Percentiles rank a stretch among this genome's conserved stretches.
These are phyloP conservation scores for Cephus sareptanus DNA, from an alignment of 2,888 invertebrate genomes.

Conservation along the genomic window DNA sequence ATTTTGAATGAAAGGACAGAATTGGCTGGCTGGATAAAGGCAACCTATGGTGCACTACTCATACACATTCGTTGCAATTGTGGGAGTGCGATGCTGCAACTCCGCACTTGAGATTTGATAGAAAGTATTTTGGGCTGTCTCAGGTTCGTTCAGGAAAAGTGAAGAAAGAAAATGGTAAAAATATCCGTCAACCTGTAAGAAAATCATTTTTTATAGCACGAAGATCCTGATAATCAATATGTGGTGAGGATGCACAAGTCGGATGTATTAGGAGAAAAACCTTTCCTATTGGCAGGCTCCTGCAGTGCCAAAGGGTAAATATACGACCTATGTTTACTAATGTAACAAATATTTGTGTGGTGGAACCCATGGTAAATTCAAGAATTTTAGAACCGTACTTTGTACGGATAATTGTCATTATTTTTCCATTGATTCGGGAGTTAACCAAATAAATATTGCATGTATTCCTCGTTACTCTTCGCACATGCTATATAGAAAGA, in stretches of 20 bases:
- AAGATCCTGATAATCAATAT: conserved; percentile 73
- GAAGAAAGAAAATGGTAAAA: too few relatives aligned
- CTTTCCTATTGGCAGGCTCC: conserved; percentile 76
- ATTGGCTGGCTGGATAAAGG: conserved; percentile 66
- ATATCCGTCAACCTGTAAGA: too few relatives aligned
- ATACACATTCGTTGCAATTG: conserved; percentile 77
- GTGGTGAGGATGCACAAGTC: conserved; percentile 72
- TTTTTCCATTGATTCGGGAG: conserved; percentile 21
- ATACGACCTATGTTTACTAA: conserved; percentile 9
- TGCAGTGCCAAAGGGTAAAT: conserved; percentile 71
- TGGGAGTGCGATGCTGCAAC: conserved; percentile 77
- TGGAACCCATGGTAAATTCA: too few relatives aligned
- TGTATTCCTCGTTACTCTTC: too few relatives aligned
- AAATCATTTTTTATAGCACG: conserved; percentile 67
- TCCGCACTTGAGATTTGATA: conserved; percentile 69
- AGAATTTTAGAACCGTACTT: too few relatives aligned
- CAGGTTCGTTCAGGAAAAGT: conserved; percentile 49
- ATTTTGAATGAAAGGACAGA: conserved; percentile 54
- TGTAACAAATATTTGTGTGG: neutral
- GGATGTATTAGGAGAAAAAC: conserved; percentile 59
- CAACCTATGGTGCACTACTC: conserved; percentile 75
- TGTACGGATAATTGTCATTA: conserved; percentile 27
- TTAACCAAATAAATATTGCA: too few relatives aligned
- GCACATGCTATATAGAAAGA: too few relatives aligned
- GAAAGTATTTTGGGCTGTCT: conserved; percentile 71